Base-by-base conservation (phyloP, 2,113 vertebrate genomes). In the Perccottus glenii region DNA sequence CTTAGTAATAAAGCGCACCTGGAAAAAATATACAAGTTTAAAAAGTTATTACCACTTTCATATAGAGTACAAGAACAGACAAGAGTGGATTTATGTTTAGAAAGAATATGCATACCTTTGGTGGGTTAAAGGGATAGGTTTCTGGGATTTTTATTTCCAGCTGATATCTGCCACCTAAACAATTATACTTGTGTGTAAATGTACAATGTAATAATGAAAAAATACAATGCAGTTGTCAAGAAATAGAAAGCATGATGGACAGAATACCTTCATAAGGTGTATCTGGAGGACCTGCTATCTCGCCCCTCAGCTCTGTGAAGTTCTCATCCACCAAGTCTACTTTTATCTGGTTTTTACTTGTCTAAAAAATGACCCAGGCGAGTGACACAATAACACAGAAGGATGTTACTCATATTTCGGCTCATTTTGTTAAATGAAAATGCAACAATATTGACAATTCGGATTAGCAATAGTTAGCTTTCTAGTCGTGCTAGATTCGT, bases 321-420 rank as follows among this genome's bases (percentile, higher is more conserved):
- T 99, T 99, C 78, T 99, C 98, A 91, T 98, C 96, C 93, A 99
- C 96, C 91, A 99, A 93, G 89, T 99, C 98, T 90, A 99, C 98
- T 94, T 98, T 99, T 78, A 99, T 99, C 92, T 99, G 98, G 93
- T 98, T 99, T 96, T 98, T 99, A 96, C 96, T 99, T 59, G 97
- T 99, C 98, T 99, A 89, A 47, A 14, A 1, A 89, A 87, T 91
- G 83, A 89, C 85, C 91, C 88, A 93, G 2, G 80, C 90, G 6
- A 72, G 8, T 16, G 4, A 56, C 10, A 73, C 60, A 61, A 5
- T 78, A 7, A 60, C 35, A n/a, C 15, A 46, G 6, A 4, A 12
- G 45, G 35, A 5, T 15, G 11, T 44, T 60, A 4, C 2, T 4
- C 19, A 9, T 42, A 6, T 4, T 3, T n/a, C 7, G 14, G 58